These are phyloP conservation scores for Xylocampa areola DNA, from an alignment of 2,888 invertebrate genomes.

Conservation along the genomic window DNA sequence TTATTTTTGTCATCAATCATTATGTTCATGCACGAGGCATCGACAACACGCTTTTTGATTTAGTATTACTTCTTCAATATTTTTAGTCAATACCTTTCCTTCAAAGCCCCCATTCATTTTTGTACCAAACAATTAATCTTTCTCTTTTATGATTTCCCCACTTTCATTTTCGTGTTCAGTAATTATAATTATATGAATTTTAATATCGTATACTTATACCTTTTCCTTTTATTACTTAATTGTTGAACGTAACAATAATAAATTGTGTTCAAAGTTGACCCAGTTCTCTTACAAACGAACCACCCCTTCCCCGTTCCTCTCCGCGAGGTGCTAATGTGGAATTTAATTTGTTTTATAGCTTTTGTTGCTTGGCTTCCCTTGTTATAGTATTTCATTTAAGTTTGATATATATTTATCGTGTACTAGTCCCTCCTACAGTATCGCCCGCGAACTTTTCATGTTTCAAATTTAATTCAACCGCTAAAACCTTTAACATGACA, in stretches of 20 bases:
- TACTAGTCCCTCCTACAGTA: too few relatives aligned
- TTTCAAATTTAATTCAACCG: too few relatives aligned
- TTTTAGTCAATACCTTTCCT: too few relatives aligned
- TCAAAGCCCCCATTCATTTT: neutral
- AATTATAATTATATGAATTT: slow-evolving; percentile 21
- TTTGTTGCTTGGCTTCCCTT: slow-evolving; percentile 41
- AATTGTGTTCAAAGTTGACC: slow-evolving; percentile 59
- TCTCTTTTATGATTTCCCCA: neutral
- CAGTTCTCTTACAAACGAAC: slow-evolving; percentile 39
- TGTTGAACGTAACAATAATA: slow-evolving; percentile 47
- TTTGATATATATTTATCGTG: slow-evolving; percentile 23
- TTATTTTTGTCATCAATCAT: too few relatives aligned
- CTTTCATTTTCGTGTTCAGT: neutral
- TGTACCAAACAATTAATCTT: neutral
- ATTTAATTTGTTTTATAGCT: slow-evolving; percentile 54
- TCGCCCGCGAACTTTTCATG: too few relatives aligned
- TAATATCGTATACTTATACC: slow-evolving; percentile 24
- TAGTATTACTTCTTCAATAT: too few relatives aligned
- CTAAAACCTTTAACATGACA: too few relatives aligned
- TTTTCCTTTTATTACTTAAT: slow-evolving; percentile 46
- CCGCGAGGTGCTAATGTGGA: slow-evolving; percentile 52
- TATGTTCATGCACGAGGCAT: too few relatives aligned
- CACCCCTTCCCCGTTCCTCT: neutral
- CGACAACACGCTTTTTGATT: too few relatives aligned
- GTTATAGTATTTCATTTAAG: slow-evolving; percentile 17